phyloP scores from a whole-genome alignment of 2,888 invertebrate genomes.

The Ctenicera cuprea region DNA sequence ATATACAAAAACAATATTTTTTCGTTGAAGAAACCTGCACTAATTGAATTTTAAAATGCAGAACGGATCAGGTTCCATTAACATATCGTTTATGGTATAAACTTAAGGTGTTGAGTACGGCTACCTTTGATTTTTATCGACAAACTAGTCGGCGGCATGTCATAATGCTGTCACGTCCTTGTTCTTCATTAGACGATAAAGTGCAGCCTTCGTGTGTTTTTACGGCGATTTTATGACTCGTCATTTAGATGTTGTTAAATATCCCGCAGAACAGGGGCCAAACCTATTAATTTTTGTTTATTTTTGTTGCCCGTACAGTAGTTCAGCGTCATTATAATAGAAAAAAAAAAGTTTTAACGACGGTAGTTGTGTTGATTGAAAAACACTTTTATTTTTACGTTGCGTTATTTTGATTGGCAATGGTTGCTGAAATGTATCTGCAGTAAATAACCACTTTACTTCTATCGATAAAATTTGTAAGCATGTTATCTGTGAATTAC shows the following conservation, averaged over 20 bases:
- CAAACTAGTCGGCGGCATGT: conserved; percentile 34
- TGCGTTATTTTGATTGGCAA: background rate
- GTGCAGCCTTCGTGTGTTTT: conserved; percentile 24
- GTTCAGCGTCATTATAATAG: background rate
- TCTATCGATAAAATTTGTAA: too few relatives aligned
- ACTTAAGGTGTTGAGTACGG: conserved; percentile 29
- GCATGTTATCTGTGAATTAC: too few relatives aligned
- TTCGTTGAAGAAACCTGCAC: too few relatives aligned
- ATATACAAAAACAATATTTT: too few relatives aligned
- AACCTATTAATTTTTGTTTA: conserved; percentile 6
- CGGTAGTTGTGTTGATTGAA: background rate
- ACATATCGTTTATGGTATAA: conserved; percentile 21
- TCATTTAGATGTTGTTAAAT: conserved; percentile 21
- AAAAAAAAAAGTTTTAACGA: background rate
- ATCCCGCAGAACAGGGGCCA: background rate
- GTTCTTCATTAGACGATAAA: conserved; percentile 25
- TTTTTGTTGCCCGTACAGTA: background rate
- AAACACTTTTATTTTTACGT: background rate
- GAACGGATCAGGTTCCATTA: conserved; percentile 28
- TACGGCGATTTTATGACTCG: conserved; percentile 13
- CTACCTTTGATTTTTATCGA: conserved; percentile 41
- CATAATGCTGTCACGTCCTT: conserved; percentile 35
- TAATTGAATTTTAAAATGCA: background rate
- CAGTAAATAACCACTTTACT: too few relatives aligned
- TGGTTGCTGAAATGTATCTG: background rate